phyloP scores from a whole-genome alignment of 2,797 vertebrate species.

The Atherinosoma microstoma region DNA sequence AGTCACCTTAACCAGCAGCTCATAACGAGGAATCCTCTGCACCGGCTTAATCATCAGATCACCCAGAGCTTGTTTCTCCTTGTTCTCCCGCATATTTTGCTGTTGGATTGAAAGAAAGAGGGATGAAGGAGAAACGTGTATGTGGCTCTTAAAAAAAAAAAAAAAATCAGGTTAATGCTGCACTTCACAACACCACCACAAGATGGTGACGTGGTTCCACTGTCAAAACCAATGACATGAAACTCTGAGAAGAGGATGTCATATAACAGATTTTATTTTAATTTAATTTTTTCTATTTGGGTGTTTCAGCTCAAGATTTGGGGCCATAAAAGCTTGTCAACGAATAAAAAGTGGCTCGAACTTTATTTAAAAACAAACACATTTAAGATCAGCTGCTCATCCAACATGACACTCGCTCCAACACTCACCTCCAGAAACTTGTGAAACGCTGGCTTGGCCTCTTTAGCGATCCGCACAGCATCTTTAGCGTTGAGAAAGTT shows the following conservation, averaged over 20 bases:
- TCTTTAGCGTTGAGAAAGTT: constrained; percentile 99
- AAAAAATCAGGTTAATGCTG: constrained; percentile 1
- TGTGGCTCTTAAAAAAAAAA: neutral
- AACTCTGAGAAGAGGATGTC: constrained; percentile 16
- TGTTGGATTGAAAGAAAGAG: constrained; percentile 58
- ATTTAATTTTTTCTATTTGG: constrained; percentile 12
- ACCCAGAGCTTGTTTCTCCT: constrained; percentile 96
- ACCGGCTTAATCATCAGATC: constrained; percentile 99
- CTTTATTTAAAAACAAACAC: neutral
- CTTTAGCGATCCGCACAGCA: constrained; percentile 94
- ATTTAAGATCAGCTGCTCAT: constrained; percentile 1
- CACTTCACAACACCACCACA: constrained; percentile 34
- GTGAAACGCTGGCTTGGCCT: constrained; percentile 94
- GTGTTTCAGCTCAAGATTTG: neutral
- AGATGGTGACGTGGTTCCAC: constrained; percentile 50
- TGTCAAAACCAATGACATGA: neutral
- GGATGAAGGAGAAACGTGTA: neutral
- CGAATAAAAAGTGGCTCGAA: neutral
- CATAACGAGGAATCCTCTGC: constrained; percentile 96
- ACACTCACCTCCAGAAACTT: constrained; percentile 95
- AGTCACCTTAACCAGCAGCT: constrained; percentile 95
- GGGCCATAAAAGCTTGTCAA: neutral
- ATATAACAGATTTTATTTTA: constrained; percentile 7
- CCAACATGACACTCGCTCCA: constrained; percentile 9
- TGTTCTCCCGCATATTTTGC: constrained; percentile 99